Evolutionary conservation across 2,888 invertebrate genomes (phyloP).

Genomic region (Oligia latruncula): DNA sequence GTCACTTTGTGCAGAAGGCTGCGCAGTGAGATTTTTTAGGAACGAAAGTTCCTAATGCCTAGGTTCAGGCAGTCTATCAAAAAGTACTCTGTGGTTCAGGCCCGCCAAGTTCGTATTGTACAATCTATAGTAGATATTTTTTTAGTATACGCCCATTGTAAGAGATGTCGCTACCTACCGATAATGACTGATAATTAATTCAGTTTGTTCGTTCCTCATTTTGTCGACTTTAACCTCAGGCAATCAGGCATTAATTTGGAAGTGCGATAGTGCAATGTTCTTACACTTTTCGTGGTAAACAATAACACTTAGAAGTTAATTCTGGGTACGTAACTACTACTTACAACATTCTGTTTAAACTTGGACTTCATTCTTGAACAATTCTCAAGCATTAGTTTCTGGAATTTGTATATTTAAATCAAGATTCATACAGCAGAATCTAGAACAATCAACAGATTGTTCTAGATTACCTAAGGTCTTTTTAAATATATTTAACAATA

Average conservation of each 20-base stretch:
- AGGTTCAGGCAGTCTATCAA: no score
- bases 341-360: not conserved
- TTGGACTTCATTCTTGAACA: not conserved
- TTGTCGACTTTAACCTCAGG: conserved; percentile 23
- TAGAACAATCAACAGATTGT: no score
- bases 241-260: not conserved
- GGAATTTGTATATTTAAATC: not conserved
- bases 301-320: not conserved
- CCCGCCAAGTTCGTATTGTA: no score
- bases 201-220: not conserved
- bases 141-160: no score
- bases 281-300: conserved; percentile 1
- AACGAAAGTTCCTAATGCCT: no score
- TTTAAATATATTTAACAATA: not conserved
- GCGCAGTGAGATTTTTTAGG: no score
- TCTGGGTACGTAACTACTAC: conserved; percentile 11
- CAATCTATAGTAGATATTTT: no score
- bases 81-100: no score
- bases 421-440: not conserved
- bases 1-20: no score
- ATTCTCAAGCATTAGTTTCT: not conserved
- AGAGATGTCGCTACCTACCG: conserved; percentile 23
- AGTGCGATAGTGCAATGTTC: conserved; percentile 10
- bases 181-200: not conserved
- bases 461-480: not conserved